Evolutionary conservation across 2,113 vertebrate species (phyloP).

Genomic region (Mastomys natalensis): DNA sequence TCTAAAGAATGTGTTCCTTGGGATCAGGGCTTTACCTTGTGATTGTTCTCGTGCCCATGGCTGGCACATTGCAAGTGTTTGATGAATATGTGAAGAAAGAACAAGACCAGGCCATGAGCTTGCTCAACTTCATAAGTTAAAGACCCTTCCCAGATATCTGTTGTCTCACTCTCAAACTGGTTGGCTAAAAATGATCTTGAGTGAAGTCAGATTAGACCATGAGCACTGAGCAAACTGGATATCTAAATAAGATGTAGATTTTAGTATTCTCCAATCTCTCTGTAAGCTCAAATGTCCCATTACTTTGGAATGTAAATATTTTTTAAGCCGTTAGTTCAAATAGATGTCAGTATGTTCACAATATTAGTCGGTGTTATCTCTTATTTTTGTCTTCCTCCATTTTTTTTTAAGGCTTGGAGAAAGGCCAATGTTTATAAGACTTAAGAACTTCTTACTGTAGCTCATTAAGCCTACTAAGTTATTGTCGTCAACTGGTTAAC

Average conservation of each 20-base stretch:
- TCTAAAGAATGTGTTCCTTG: background rate
- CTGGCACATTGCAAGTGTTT: background rate
- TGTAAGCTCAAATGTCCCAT: background rate
- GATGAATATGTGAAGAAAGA: background rate
- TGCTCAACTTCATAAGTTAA: background rate
- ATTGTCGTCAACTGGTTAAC: slow-evolving; percentile 10
- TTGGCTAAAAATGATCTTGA: slow-evolving; percentile 8
- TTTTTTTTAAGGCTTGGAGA: slow-evolving; percentile 22
- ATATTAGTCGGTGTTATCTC: background rate
- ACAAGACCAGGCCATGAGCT: background rate
- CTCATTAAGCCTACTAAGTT: background rate
- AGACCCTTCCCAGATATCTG: background rate
- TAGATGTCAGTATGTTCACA: background rate
- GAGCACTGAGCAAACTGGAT: background rate
- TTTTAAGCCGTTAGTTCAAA: background rate
- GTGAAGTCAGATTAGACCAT: slow-evolving; percentile 22
- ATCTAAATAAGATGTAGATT: slow-evolving; percentile 36
- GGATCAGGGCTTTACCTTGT: background rate
- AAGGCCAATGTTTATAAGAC: background rate
- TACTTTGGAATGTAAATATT: background rate
- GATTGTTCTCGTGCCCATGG: background rate
- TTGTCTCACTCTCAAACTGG: background rate
- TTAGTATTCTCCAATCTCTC: background rate
- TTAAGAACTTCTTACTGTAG: background rate
- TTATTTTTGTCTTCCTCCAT: slow-evolving; percentile 19